Evolutionary conservation across 2,113 vertebrate genomes (phyloP).

Genomic region (Acanthochromis polyacanthus): DNA sequence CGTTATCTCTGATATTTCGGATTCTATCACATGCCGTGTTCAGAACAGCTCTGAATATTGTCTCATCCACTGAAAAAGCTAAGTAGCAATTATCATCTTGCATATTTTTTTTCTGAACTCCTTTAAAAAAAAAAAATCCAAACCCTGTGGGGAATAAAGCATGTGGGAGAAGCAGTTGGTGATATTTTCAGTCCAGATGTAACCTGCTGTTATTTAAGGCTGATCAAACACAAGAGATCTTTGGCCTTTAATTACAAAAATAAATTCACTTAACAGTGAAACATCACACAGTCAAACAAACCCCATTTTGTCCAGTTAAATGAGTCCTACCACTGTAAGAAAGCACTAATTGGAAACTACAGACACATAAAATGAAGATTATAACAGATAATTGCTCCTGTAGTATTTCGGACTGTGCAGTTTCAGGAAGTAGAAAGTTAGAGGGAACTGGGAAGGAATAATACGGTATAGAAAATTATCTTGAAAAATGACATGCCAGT

Average conservation of each 20-base stretch:
- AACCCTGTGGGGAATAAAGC: not conserved
- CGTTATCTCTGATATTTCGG: constrained; percentile 1
- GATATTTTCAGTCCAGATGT: not conserved
- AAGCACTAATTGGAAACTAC: no score
- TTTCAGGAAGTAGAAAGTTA: no score
- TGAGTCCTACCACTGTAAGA: not conserved
- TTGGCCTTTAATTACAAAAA: not conserved
- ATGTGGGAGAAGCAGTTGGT: not conserved
- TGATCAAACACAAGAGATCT: not conserved
- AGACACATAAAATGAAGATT: no score
- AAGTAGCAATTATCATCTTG: not conserved
- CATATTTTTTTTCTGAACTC: not conserved
- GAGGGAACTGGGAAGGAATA: no score
- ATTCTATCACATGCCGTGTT: not conserved
- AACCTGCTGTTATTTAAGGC: not conserved
- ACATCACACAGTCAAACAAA: not conserved
- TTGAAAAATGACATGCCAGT: no score
- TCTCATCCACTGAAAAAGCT: not conserved
- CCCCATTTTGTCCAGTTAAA: not conserved
- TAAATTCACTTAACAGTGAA: not conserved
- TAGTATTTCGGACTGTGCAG: no score
- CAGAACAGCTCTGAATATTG: not conserved
- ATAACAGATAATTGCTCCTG: no score
- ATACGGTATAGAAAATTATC: no score
- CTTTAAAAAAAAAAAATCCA: not conserved